Evolutionary conservation across 2,113 vertebrate species (phyloP).

Genomic region (Glareola pratincola): DNA sequence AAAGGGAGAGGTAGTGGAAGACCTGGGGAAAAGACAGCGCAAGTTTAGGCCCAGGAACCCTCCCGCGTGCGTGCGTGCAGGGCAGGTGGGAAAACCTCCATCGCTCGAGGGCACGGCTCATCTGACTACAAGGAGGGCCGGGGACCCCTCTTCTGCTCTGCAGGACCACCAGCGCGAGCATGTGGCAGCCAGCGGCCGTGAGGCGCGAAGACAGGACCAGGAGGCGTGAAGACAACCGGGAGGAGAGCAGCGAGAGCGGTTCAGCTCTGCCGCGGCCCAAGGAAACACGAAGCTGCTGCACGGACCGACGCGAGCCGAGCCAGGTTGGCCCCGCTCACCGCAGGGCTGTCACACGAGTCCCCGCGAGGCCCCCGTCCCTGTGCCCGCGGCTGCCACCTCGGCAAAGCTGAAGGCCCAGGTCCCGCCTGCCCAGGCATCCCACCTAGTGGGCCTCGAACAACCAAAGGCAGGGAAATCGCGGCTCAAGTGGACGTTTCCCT

Average conservation of each 20-base stretch:
- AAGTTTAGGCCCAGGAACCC: background rate
- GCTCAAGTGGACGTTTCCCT: fast-evolving
- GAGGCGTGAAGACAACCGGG: background rate
- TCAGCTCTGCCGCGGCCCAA: background rate
- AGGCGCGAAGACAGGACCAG: background rate
- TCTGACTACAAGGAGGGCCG: background rate
- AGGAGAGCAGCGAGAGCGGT: background rate
- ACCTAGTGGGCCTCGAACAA: background rate
- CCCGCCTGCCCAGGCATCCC: background rate
- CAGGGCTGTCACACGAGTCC: background rate
- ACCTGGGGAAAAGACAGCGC: constrained; percentile 70
- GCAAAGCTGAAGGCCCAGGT: background rate
- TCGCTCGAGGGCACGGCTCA: fast-evolving
- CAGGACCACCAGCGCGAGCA: background rate
- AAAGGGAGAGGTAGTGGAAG: constrained; percentile 90
- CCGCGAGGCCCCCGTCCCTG: fast-evolving
- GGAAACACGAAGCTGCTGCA: background rate
- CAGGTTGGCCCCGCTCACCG: fast-evolving
- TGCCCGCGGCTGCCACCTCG: fast-evolving
- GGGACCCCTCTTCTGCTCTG: background rate
- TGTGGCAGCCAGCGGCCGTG: background rate
- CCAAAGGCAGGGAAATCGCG: background rate
- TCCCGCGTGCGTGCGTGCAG: fast-evolving
- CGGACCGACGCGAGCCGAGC: fast-evolving
- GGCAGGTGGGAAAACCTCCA: background rate